phyloP scores from a whole-genome alignment of 2,113 vertebrate genomes.

The Pterocles gutturalis region DNA sequence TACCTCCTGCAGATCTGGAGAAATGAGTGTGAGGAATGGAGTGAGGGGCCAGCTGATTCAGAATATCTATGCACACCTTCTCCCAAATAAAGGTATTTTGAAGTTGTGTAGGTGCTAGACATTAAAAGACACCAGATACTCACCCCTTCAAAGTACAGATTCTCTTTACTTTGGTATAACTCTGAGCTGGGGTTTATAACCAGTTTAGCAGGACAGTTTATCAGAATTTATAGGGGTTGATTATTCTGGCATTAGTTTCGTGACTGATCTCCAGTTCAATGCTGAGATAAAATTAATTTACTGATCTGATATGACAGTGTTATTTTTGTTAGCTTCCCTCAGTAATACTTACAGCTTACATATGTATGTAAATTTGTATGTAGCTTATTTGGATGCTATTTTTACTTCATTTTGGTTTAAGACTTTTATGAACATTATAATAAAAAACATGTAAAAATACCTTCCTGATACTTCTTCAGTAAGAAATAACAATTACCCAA shows the following conservation, averaged over 20 bases:
- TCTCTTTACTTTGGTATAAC: background rate
- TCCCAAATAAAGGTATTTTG: background rate
- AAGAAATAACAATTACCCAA: conserved; percentile 10
- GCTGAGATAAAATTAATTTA: background rate
- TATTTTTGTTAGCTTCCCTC: background rate
- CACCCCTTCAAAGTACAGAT: background rate
- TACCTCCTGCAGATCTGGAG: background rate
- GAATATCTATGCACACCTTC: background rate
- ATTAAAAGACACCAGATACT: background rate
- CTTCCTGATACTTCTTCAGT: background rate
- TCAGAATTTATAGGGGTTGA: background rate
- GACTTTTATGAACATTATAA: background rate
- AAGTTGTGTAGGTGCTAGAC: background rate
- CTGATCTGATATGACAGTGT: background rate
- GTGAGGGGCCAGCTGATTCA: background rate
- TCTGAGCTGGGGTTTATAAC: background rate
- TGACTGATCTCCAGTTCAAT: background rate
- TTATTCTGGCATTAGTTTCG: background rate
- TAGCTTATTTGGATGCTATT: conserved; percentile 7
- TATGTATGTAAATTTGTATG: background rate
- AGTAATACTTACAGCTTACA: background rate
- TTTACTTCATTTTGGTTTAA: conserved; percentile 25
- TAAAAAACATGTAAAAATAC: background rate
- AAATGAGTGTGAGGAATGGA: background rate
- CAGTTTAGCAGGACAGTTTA: background rate